Conservation (phyloP, 2,888 invertebrate species). For the Papilio demoleus region DNA sequence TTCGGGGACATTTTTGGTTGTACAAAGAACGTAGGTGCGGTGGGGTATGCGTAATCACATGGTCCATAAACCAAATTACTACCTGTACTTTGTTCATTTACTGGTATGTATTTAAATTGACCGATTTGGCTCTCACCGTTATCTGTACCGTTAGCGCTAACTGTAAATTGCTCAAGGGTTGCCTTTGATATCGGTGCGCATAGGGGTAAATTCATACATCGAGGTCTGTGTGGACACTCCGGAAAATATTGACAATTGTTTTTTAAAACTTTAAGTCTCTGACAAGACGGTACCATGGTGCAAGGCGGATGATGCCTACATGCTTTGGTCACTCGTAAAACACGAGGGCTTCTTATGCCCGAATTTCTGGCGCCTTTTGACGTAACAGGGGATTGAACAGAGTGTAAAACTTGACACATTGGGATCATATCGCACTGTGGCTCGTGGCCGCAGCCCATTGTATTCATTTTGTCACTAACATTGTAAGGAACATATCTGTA, state of each 20-base stretch:
- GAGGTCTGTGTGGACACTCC: conserved; percentile 72
- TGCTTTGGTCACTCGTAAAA: conserved; percentile 72
- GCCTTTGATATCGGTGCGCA: conserved; percentile 69
- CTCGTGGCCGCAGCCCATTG: conserved; percentile 61
- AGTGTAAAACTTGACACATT: conserved; percentile 67
- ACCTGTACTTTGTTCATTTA: conserved; percentile 56
- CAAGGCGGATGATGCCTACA: conserved; percentile 77
- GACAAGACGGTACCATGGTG: conserved; percentile 75
- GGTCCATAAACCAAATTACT: conserved; percentile 54
- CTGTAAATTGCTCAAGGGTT: conserved; percentile 57
- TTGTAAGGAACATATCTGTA: conserved; percentile 49
- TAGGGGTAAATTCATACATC: conserved; percentile 73
- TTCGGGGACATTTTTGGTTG: conserved; percentile 52
- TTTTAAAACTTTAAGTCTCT: conserved; percentile 66
- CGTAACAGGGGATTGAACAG: conserved; percentile 45
- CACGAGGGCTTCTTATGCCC: conserved; percentile 52
- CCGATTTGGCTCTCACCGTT: conserved; percentile 52
- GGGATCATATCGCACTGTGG: conserved; percentile 71
- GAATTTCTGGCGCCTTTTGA: conserved; percentile 53
- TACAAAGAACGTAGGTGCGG: conserved; percentile 51
- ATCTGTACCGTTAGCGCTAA: conserved; percentile 48
- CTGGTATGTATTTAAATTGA: conserved; percentile 56
- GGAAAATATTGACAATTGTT: conserved; percentile 73
- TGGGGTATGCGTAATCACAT: conserved; percentile 54
- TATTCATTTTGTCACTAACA: conserved; percentile 46